Evolutionary conservation across 2,797 vertebrate species (phyloP).

Genomic region (Phataginus tetradactyla): DNA sequence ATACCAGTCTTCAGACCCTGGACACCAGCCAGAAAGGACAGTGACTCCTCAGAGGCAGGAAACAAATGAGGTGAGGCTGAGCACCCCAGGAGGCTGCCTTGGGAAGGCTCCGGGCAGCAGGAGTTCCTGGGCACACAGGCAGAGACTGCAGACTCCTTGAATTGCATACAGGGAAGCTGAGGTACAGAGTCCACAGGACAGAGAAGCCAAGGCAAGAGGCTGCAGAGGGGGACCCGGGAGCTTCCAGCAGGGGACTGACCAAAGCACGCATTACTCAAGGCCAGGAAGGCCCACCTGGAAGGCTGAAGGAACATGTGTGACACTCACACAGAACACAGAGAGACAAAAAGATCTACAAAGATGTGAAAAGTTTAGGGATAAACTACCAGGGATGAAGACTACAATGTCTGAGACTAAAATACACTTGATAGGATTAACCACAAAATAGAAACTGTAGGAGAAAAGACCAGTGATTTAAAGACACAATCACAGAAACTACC

Average conservation of each 20-base stretch:
- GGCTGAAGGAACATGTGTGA: not conserved
- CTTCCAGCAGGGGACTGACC: not conserved
- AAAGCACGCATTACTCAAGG: not conserved
- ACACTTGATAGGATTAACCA: not conserved
- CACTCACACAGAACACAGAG: not conserved
- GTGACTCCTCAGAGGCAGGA: not conserved
- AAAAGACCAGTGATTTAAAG: not conserved
- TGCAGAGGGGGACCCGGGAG: not conserved
- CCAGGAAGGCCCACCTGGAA: not conserved
- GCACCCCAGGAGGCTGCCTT: not conserved
- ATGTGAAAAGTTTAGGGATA: not conserved
- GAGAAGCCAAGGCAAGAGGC: not conserved
- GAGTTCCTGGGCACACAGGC: not conserved
- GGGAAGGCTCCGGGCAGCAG: not conserved
- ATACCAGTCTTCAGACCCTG: not conserved
- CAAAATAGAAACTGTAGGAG: not conserved
- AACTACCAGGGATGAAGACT: not conserved
- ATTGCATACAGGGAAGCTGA: too few species aligned
- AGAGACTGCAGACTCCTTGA: not conserved
- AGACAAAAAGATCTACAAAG: not conserved
- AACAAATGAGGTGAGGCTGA: not conserved
- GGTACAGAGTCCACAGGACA: not conserved
- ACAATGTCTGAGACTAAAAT: not conserved
- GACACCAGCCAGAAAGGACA: not conserved
- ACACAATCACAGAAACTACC: not conserved